Evolutionary conservation across 2,797 vertebrate genomes (phyloP).

Genomic region (Rhinatrema bivittatum): DNA sequence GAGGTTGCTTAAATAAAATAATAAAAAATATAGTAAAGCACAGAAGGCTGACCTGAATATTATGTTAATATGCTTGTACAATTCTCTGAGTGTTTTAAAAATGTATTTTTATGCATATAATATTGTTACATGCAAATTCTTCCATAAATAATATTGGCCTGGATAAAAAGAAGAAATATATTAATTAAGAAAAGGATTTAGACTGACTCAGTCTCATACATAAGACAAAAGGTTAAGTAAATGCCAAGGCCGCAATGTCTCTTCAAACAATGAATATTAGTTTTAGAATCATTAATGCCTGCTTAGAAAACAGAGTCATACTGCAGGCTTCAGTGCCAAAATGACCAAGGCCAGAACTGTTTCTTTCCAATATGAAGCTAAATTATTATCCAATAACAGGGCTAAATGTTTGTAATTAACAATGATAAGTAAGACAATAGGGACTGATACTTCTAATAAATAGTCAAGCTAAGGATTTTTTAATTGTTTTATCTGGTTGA

Average conservation of each 20-base stretch:
- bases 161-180: conserved; percentile 71
- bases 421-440: conserved; percentile 59
- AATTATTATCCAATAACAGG: conserved; percentile 76
- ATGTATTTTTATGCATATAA: too few species aligned
- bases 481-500: conserved; percentile 33
- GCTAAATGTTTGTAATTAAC: conserved; percentile 80
- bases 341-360: conserved; percentile 65
- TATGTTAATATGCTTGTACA: too few species aligned
- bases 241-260: conserved; percentile 92
- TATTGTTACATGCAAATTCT: conserved; percentile 62
- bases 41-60: too few species aligned
- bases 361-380: conserved; percentile 83
- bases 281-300: conserved; percentile 97
- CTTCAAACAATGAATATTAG: conserved; percentile 99
- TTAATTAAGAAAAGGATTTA: conserved; percentile 98
- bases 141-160: conserved; percentile 66
- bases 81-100: too few species aligned
- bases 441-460: conserved; percentile 51
- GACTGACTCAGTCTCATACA: conserved; percentile 89
- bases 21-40: too few species aligned
- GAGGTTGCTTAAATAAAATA: too few species aligned
- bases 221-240: conserved; percentile 99
- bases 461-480: conserved; percentile 47
- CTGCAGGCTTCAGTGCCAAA: conserved; percentile 79
- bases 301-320: conserved; percentile 92